phyloP scores from a whole-genome alignment of 1,140 invertebrate species.

The Polypedilum vanderplanki region DNA sequence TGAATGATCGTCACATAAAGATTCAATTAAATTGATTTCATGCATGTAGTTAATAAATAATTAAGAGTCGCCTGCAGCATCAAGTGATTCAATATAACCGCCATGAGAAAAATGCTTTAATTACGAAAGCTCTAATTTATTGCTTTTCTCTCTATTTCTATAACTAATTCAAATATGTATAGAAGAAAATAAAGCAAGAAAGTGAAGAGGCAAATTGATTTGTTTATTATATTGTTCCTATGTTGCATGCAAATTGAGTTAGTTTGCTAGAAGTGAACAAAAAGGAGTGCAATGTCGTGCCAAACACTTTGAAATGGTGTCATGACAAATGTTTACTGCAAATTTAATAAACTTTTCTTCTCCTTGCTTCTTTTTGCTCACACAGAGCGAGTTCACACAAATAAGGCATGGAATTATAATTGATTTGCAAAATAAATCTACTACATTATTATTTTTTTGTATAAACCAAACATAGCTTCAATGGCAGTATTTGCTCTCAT shows the following conservation, averaged over 20 bases:
- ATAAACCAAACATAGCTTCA: no score
- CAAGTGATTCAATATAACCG: neutral
- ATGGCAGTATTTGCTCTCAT: no score
- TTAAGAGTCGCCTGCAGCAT: neutral
- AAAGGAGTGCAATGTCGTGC: slow-evolving; percentile 16
- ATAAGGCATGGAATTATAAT: slow-evolving; percentile 2
- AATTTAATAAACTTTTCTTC: neutral
- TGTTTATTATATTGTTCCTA: neutral
- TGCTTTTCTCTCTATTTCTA: neutral
- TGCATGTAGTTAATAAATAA: no score
- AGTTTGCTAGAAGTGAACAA: neutral
- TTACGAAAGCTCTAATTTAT: neutral
- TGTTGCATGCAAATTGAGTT: no score
- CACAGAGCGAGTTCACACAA: neutral
- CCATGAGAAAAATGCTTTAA: neutral
- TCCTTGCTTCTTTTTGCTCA: neutral
- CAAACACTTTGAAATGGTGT: neutral
- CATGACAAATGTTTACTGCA: slow-evolving; percentile 5
- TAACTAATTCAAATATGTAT: neutral
- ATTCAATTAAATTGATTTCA: neutral
- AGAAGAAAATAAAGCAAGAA: neutral
- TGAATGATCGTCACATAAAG: neutral
- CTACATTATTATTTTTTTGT: no score
- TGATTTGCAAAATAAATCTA: slow-evolving; percentile 9
- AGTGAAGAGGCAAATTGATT: neutral